phyloP scores from a whole-genome alignment of 2,888 invertebrate species.

The Callosobruchus maculatus region DNA sequence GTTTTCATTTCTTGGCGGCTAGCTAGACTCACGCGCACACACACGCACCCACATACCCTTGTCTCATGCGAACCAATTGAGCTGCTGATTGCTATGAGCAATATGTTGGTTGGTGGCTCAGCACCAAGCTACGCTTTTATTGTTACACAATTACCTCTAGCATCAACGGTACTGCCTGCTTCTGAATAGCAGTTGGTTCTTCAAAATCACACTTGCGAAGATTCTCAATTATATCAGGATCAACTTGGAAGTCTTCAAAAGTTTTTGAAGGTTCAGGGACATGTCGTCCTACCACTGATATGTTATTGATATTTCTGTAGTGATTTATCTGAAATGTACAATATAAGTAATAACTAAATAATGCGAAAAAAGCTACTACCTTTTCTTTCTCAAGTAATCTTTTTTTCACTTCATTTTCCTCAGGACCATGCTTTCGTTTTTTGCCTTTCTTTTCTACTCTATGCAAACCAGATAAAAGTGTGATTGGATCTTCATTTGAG shows the following conservation, averaged over 20 bases:
- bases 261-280: conserved; percentile 71
- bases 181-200: conserved; percentile 84
- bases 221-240: conserved; percentile 62
- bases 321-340: conserved; percentile 62
- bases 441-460: conserved; percentile 26
- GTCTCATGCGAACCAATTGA: too few species aligned
- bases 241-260: conserved; percentile 66
- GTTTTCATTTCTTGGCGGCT: too few species aligned
- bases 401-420: conserved; percentile 33
- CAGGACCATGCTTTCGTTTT: conserved; percentile 32
- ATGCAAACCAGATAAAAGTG: conserved; percentile 31
- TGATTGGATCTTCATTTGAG: conserved; percentile 22
- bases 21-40: too few species aligned
- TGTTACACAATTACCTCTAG: conserved; percentile 67
- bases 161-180: conserved; percentile 90
- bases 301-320: conserved; percentile 71
- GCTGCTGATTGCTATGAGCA: too few species aligned
- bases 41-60: too few species aligned
- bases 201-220: conserved; percentile 66
- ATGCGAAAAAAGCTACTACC: too few species aligned
- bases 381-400: conserved; percentile 31
- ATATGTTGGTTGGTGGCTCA: too few species aligned
- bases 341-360: background rate
- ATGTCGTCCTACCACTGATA: conserved; percentile 74
- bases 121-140: too few species aligned